phyloP scores from a whole-genome alignment of 2,113 vertebrate species.

The Colossoma macropomum region DNA sequence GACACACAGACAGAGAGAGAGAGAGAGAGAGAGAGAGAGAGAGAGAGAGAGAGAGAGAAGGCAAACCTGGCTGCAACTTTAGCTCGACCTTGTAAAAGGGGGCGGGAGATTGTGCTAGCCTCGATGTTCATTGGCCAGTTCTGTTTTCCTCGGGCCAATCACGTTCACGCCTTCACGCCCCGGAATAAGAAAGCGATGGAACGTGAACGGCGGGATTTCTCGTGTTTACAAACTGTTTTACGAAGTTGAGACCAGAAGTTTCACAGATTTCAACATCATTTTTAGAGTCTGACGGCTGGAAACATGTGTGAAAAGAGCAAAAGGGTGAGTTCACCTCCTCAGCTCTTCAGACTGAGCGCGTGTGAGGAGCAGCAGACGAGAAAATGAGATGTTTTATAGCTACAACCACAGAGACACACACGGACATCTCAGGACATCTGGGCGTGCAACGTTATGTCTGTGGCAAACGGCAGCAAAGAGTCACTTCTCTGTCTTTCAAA shows the following conservation, averaged over 20 bases:
- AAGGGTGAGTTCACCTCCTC: conserved; percentile 60
- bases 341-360: too few species aligned
- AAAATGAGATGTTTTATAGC: not conserved
- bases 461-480: too few species aligned
- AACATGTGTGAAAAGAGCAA: conserved; percentile 73
- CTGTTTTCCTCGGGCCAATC: conserved; percentile 14
- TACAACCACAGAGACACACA: too few species aligned
- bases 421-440: too few species aligned
- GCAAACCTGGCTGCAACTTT: too few species aligned
- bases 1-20: too few species aligned
- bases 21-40: too few species aligned
- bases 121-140: conserved; percentile 21
- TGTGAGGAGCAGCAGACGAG: too few species aligned
- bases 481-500: too few species aligned
- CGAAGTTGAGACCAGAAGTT: conserved; percentile 1
- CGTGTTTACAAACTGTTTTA: not conserved
- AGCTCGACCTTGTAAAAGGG: not conserved
- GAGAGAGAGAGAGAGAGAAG: too few species aligned
- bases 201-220: conserved; percentile 37
- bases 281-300: too few species aligned
- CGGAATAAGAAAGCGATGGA: conserved; percentile 21
- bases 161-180: not conserved
- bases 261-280: not conserved
- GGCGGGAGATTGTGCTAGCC: not conserved
- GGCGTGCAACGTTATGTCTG: too few species aligned